phyloP scores from a whole-genome alignment of 92 coral and sea anemone genomes.

The Palythoa heliodiscus region DNA sequence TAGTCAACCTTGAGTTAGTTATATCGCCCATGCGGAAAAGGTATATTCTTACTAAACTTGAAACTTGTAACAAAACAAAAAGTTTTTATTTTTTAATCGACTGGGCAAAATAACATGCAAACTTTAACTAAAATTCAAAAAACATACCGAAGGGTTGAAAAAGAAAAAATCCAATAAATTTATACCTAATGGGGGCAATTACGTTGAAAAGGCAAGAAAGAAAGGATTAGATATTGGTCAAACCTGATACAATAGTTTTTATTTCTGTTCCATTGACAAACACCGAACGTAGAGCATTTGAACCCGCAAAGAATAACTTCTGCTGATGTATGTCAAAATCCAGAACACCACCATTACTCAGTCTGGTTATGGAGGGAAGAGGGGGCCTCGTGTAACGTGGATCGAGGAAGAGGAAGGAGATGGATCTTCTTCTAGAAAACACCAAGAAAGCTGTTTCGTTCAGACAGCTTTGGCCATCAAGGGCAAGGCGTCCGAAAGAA shows the following conservation, averaged over 20 bases:
- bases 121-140: too few species aligned
- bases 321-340: slow-evolving; percentile 75
- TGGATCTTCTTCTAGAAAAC: slow-evolving; percentile 44
- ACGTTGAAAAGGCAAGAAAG: neutral
- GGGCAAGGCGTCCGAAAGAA: slow-evolving; percentile 66
- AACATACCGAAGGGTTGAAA: too few species aligned
- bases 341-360: slow-evolving; percentile 44
- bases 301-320: slow-evolving; percentile 67
- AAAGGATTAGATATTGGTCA: neutral
- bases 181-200: too few species aligned
- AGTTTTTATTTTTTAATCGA: too few species aligned
- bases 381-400: slow-evolving; percentile 50
- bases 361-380: slow-evolving; percentile 41
- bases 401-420: slow-evolving; percentile 56
- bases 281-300: slow-evolving; percentile 57
- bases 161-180: too few species aligned
- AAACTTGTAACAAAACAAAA: too few species aligned
- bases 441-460: slow-evolving; percentile 61
- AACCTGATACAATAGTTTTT: slow-evolving; percentile 59
- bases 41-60: too few species aligned
- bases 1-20: too few species aligned
- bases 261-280: slow-evolving; percentile 78
- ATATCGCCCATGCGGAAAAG: too few species aligned
- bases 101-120: too few species aligned
- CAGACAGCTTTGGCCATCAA: slow-evolving; percentile 69